These are phyloP conservation scores for Heliothis subflexa DNA, from an alignment of 1,140 invertebrate genomes.

Conservation along the genomic window DNA sequence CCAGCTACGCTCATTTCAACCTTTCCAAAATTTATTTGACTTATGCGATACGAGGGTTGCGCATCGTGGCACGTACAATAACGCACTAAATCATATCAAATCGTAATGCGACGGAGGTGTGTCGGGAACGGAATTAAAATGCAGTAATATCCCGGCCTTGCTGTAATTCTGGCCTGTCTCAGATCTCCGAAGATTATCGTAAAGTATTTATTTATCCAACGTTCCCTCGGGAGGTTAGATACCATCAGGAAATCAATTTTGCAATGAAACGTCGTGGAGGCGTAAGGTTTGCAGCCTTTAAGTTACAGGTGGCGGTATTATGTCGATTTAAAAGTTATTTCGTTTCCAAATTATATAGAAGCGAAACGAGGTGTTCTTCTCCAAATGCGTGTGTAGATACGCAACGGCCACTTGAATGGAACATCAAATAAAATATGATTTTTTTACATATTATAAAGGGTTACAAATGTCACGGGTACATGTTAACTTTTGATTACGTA, in stretches of 20 bases:
- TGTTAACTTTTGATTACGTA: background rate
- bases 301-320: constrained; percentile 73
- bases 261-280: constrained; percentile 78
- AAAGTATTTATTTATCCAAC: constrained; percentile 85
- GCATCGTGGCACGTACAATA: constrained; percentile 67
- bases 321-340: constrained; percentile 64
- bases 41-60: constrained; percentile 57
- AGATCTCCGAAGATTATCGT: constrained; percentile 79
- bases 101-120: constrained; percentile 76
- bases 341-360: constrained; percentile 42
- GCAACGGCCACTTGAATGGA: background rate
- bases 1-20: constrained; percentile 60
- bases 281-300: constrained; percentile 72
- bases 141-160: constrained; percentile 79
- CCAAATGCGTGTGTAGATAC: background rate
- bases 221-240: constrained; percentile 80
- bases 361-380: background rate
- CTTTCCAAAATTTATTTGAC: constrained; percentile 70
- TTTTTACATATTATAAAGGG: too few relatives aligned
- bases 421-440: too few relatives aligned
- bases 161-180: constrained; percentile 82
- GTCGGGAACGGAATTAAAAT: constrained; percentile 79
- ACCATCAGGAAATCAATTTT: constrained; percentile 84
- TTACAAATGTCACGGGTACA: too few relatives aligned
- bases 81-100: constrained; percentile 78